phyloP scores from a whole-genome alignment of 2,113 vertebrate genomes.

The Trinectes maculatus region DNA sequence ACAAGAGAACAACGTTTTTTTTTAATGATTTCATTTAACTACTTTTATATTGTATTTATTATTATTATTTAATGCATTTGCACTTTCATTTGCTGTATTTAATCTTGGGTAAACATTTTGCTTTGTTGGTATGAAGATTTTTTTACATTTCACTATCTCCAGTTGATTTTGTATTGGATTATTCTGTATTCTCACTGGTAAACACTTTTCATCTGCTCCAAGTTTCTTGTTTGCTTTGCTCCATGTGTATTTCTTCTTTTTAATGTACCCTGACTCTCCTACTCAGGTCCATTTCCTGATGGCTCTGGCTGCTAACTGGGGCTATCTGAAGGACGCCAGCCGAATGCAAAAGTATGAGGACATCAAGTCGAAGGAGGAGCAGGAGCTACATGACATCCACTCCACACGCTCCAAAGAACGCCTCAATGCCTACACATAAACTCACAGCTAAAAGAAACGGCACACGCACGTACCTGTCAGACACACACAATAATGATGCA shows the following conservation, averaged over 20 bases:
- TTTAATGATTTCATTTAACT: no score
- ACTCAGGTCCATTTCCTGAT: slow-evolving; percentile 95
- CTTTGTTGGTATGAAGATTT: neutral
- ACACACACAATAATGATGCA: slow-evolving; percentile 64
- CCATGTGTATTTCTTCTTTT: neutral
- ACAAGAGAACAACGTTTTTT: no score
- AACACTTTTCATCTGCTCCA: no score
- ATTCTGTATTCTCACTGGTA: no score
- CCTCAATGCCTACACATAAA: slow-evolving; percentile 99
- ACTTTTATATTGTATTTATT: no score
- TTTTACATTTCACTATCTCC: no score
- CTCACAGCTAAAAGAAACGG: slow-evolving; percentile 85
- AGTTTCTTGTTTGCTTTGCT: no score
- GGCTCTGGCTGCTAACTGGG: slow-evolving; percentile 98
- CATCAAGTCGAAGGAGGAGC: slow-evolving; percentile 99
- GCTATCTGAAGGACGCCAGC: slow-evolving; percentile 97
- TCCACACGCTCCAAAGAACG: slow-evolving; percentile 99
- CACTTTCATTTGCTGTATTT: no score
- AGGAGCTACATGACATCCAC: slow-evolving; percentile 99
- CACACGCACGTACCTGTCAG: slow-evolving; percentile 80
- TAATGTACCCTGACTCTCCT: neutral
- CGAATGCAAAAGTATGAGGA: slow-evolving; percentile 99
- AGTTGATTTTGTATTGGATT: no score
- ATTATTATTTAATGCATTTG: no score
- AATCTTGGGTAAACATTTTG: no score